Conservation (phyloP, 2,797 vertebrate species). For the Carduelis carduelis region DNA sequence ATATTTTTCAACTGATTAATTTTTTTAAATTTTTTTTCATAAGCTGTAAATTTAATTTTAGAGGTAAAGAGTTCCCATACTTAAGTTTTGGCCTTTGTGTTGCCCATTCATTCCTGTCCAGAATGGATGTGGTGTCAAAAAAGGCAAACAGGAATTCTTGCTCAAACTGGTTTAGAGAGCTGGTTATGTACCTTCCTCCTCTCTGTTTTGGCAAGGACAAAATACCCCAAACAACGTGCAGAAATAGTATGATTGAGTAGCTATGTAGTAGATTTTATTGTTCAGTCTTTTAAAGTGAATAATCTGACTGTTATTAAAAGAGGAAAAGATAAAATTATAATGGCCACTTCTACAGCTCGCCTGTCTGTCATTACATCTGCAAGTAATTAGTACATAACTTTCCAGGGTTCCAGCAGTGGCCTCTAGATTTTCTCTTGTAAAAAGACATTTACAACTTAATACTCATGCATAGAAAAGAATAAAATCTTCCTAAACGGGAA, state of each 20-base stretch:
- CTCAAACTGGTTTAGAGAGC: not conserved
- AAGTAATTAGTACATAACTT: not conserved
- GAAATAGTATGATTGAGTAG: not conserved
- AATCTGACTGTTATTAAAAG: not conserved
- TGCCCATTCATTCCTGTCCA: conserved; percentile 53
- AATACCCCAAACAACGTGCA: not conserved
- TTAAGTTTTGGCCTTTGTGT: conserved; percentile 53
- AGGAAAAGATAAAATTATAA: not conserved
- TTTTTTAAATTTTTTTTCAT: not conserved
- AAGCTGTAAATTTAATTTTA: not conserved
- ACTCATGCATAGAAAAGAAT: not conserved
- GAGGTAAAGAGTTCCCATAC: not conserved
- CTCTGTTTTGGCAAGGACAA: conserved; percentile 25
- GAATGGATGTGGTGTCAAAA: conserved; percentile 64
- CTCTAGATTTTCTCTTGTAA: not conserved
- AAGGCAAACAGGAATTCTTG: conserved; percentile 57
- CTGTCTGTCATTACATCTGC: rapidly evolving
- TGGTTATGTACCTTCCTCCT: not conserved
- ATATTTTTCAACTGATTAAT: rapidly evolving
- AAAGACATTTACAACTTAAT: not conserved
- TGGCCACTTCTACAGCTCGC: not conserved
- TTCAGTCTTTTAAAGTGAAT: not conserved
- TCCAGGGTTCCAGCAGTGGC: not conserved
- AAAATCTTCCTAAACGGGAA: not conserved
- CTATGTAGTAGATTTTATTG: not conserved